Percentiles rank a stretch among this genome's conserved stretches.
phyloP scores from a whole-genome alignment of 2,888 invertebrate genomes.

The Yponomeuta malinellus region DNA sequence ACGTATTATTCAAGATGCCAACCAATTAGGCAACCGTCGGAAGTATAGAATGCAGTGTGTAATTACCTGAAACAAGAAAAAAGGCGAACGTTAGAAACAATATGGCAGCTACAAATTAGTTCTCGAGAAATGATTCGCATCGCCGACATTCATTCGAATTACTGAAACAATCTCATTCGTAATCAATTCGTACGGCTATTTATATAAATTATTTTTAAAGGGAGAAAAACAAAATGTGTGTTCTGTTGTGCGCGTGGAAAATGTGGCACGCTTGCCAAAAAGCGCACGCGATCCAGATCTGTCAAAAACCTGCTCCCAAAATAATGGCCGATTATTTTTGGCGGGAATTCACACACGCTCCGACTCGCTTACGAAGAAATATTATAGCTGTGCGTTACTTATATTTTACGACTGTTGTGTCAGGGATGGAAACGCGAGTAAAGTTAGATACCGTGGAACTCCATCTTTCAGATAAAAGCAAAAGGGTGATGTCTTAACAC shows the following conservation, averaged over 20 bases:
- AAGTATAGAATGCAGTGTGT: neutral
- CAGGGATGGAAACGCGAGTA: neutral
- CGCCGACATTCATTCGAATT: neutral
- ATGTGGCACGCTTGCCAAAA: constrained; percentile 37
- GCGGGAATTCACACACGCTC: constrained; percentile 50
- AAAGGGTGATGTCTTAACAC: neutral
- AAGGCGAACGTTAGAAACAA: constrained; percentile 1
- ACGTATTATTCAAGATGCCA: neutral
- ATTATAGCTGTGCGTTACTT: constrained; percentile 26
- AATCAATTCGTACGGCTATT: constrained; percentile 27
- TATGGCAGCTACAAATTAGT: constrained; percentile 1
- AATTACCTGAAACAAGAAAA: constrained; percentile 13
- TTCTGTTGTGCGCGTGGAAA: constrained; percentile 8
- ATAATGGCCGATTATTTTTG: constrained; percentile 64
- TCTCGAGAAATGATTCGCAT: constrained; percentile 2
- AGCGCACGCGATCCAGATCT: constrained; percentile 53
- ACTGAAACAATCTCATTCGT: constrained; percentile 20
- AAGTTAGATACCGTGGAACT: neutral
- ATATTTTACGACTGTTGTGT: neutral
- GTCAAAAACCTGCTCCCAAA: constrained; percentile 55
- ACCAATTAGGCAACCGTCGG: neutral
- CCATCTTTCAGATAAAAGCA: neutral
- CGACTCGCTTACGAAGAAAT: constrained; percentile 48
- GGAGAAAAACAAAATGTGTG: neutral
- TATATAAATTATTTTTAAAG: constrained; percentile 19